phyloP scores from a whole-genome alignment of 2,888 invertebrate genomes.

The Caradrina clavipalpis region DNA sequence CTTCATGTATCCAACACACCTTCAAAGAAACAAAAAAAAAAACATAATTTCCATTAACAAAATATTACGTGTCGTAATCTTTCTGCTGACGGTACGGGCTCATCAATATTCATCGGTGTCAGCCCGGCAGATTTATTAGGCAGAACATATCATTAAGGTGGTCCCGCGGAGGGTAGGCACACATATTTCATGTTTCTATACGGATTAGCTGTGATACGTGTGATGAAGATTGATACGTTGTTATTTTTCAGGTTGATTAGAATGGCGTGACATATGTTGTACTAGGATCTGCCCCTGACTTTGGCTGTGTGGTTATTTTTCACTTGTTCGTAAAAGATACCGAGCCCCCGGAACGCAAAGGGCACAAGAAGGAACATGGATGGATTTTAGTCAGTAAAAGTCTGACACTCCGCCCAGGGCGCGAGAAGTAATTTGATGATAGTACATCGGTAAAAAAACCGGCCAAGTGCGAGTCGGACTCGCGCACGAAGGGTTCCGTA shows the following conservation, averaged over 20 bases:
- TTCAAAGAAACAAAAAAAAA: constrained; percentile 22
- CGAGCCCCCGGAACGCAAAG: no score
- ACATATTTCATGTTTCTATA: constrained; percentile 65
- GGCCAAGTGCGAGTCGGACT: no score
- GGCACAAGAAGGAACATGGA: no score
- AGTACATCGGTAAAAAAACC: no score
- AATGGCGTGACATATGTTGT: neutral
- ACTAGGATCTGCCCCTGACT: no score
- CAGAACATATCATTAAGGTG: constrained; percentile 74
- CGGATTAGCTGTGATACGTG: constrained; percentile 64
- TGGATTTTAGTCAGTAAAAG: no score
- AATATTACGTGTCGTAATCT: constrained; percentile 48
- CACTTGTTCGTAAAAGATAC: no score
- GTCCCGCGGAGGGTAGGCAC: constrained; percentile 49
- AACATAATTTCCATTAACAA: constrained; percentile 16
- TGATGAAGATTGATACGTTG: constrained; percentile 68
- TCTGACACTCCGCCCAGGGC: no score
- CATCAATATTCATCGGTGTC: constrained; percentile 86
- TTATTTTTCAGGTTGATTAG: constrained; percentile 55
- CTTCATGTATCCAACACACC: neutral
- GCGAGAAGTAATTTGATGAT: no score
- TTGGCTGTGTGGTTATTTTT: no score
- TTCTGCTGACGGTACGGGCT: constrained; percentile 54
- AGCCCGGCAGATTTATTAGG: constrained; percentile 78
- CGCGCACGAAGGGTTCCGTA: no score